Evolutionary conservation across 2,888 invertebrate genomes (phyloP).

Genomic region (Seira sanloemensis): DNA sequence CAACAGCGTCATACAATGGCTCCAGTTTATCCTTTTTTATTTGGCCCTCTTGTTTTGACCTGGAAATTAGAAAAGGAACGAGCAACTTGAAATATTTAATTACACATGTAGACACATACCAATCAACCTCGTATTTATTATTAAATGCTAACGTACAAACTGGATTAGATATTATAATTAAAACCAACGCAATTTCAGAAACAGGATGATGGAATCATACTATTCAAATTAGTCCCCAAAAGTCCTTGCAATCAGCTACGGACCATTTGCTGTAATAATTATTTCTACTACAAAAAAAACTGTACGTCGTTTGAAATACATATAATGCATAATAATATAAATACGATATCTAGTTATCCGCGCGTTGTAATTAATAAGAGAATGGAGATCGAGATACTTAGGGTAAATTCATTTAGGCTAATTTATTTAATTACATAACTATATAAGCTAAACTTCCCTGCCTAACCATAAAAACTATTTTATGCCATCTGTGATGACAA

Average conservation of each 20-base stretch:
- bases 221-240: neutral
- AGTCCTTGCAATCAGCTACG: constrained; percentile 1
- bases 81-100: neutral
- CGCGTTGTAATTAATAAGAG: no score
- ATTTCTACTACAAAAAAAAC: no score
- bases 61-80: no score
- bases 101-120: constrained; percentile 6
- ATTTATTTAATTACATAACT: constrained; percentile 6
- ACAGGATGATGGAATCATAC: neutral
- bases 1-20: no score
- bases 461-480: constrained; percentile 16
- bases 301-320: no score
- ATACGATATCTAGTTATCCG: no score
- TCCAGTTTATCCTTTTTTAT: no score
- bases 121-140: neutral
- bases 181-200: neutral
- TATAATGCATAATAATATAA: no score
- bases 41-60: no score
- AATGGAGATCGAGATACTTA: no score
- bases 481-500: constrained; percentile 44
- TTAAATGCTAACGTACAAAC: constrained; percentile 13
- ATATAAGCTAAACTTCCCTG: neutral
- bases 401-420: no score
- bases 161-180: neutral
- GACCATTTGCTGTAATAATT: constrained; percentile 1